These are phyloP conservation scores for Helleia helle DNA, from an alignment of 2,888 invertebrate genomes.

Conservation along the genomic window DNA sequence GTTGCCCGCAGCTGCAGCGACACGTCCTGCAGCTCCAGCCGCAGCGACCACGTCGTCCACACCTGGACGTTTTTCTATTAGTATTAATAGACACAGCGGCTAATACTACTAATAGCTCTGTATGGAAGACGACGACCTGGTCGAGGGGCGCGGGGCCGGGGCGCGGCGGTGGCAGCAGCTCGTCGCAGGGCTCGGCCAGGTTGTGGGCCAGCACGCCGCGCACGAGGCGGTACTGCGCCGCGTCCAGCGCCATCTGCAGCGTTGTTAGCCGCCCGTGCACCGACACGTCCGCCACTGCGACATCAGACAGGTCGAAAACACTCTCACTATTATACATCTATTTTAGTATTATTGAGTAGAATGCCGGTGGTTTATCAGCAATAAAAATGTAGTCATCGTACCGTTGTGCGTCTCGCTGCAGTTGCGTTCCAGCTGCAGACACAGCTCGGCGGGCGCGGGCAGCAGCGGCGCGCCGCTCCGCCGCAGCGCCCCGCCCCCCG, in stretches of 20 bases:
- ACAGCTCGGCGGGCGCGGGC: slow-evolving; percentile 86
- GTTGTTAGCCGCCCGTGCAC: slow-evolving; percentile 90
- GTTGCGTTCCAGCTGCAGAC: slow-evolving; percentile 88
- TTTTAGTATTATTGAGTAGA: no score
- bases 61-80: slow-evolving; percentile 27
- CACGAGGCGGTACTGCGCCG: slow-evolving; percentile 89
- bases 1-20: slow-evolving; percentile 75
- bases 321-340: no score
- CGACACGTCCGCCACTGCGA: slow-evolving; percentile 84
- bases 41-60: slow-evolving; percentile 86
- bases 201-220: slow-evolving; percentile 91
- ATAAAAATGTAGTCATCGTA: no score
- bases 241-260: slow-evolving; percentile 86
- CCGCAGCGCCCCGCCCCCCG: slow-evolving; percentile 56
- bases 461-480: slow-evolving; percentile 81
- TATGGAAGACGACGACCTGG: not conserved
- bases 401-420: slow-evolving; percentile 76
- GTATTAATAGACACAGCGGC: not conserved
- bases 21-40: slow-evolving; percentile 90
- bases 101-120: no score
- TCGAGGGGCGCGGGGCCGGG: slow-evolving; percentile 16
- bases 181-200: slow-evolving; percentile 82
- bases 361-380: no score
- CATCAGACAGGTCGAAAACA: no score
- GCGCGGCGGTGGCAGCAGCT: slow-evolving; percentile 30